Conservation (phyloP, 1,140 invertebrate genomes). For the Cotesia glomerata region DNA sequence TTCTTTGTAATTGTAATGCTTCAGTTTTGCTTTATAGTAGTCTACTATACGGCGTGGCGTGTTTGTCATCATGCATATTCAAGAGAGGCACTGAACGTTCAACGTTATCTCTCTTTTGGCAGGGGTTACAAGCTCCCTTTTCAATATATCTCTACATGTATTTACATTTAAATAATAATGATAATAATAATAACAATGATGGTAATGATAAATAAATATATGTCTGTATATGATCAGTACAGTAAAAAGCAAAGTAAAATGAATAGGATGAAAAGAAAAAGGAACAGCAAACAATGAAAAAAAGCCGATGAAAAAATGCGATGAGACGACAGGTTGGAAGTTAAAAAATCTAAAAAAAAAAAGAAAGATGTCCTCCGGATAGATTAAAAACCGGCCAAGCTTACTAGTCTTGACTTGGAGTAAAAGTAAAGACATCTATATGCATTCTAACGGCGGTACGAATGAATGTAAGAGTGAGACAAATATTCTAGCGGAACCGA, state of each 20-base stretch:
- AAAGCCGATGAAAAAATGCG: not conserved
- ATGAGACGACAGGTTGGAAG: not conserved
- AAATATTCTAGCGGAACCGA: not conserved
- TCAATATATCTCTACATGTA: not conserved
- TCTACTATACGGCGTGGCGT: not conserved
- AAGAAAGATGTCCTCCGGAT: conserved; percentile 24
- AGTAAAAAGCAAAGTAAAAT: not conserved
- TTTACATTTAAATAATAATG: too few species aligned
- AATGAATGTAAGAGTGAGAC: not conserved
- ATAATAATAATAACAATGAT: too few species aligned
- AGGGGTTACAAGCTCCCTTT: conserved; percentile 12
- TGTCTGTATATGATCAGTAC: not conserved
- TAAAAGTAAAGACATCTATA: conserved; percentile 24
- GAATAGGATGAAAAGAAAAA: conserved; percentile 13
- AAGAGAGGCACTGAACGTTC: conserved; percentile 5
- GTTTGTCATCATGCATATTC: conserved; percentile 37
- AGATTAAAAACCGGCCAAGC: conserved; percentile 32
- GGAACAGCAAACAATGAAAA: conserved; percentile 5
- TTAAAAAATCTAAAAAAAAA: conserved; percentile 21
- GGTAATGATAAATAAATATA: too few species aligned
- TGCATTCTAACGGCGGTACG: conserved; percentile 8
- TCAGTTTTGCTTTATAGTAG: conserved; percentile 8
- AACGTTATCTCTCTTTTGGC: conserved; percentile 22
- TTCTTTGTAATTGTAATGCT: conserved; percentile 20
- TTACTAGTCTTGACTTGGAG: not conserved